Evolutionary conservation across 2,113 vertebrate species (phyloP), one percentile per base, ranked within the genome.

Genomic region (Chionomys nivalis): DNA sequence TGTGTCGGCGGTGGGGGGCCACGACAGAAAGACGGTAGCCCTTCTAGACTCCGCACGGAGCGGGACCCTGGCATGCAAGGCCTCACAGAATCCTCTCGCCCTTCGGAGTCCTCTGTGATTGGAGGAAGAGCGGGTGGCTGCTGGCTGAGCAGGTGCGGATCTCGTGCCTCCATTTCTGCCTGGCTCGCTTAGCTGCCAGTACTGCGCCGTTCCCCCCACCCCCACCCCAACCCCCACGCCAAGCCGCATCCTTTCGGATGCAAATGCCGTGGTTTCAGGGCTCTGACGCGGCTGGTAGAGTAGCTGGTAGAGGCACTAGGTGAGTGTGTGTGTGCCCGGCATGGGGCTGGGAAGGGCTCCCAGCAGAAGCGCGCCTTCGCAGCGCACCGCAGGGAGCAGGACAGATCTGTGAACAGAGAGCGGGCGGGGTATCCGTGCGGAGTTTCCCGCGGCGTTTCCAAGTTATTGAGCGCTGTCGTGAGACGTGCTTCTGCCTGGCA

Each of bases 171-270:
- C 97, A 6, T 90, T 94, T 98, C 95, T 82, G 65, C 97, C 96
- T 92, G 72, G 96, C 73, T 96, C 96, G 83, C 96, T 21, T 63
- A 96, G 97, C 97, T 90, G 91, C 90, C 95, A 92, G 90, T 96
- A 68, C 98, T 66, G 91, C 44, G 39, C 97, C 65, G 23, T 63
- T 58, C 55, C 81, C 17, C n/a, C 24, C 10, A 16, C 12, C 9
- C 26, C 61, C 16, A 44, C 2, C 82, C 61, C 14, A 44, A 1
- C 82, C 14, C n/a, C 28, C 24, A 17, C 13, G 86, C 89, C 36
- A 44, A 95, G 92, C 73, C 90, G 5, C 76, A 39, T 90, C 95
- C 95, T 63, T 87, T 97, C 93, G 98, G 98, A 98, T 98, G 98
- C 98, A 81, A 95, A 97, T 55, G 90, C 91, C 94, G 73, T 13